phyloP scores from a whole-genome alignment of 2,113 vertebrate species.

The Chloroceryle aenea region DNA sequence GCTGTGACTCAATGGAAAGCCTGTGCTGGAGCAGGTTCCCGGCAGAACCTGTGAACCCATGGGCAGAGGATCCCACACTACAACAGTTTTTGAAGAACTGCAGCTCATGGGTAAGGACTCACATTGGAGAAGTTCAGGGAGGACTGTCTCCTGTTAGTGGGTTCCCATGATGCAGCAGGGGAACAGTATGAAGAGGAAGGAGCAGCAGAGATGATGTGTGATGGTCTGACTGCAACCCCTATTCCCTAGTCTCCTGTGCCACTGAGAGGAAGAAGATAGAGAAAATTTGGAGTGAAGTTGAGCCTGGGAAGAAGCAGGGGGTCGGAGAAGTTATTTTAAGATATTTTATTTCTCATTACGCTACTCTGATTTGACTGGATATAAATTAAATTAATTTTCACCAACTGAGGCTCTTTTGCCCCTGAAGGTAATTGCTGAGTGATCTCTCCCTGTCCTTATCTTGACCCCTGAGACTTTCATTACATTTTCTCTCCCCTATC shows the following conservation, averaged over 20 bases:
- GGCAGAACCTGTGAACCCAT: fast-evolving
- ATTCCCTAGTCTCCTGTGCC: neutral
- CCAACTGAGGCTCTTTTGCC: neutral
- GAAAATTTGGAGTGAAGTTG: neutral
- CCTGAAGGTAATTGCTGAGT: neutral
- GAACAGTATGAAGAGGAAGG: neutral
- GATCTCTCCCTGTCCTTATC: neutral
- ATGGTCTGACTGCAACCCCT: neutral
- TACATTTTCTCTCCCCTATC: neutral
- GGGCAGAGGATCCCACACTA: fast-evolving
- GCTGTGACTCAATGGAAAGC: neutral
- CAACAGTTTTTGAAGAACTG: neutral
- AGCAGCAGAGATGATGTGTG: neutral
- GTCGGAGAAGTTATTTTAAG: neutral
- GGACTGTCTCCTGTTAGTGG: neutral
- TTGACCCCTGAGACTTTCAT: neutral
- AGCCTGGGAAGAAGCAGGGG: neutral
- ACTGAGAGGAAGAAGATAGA: neutral
- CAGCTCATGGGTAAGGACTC: neutral
- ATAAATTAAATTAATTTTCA: neutral
- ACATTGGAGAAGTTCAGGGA: neutral
- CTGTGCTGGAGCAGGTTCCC: fast-evolving
- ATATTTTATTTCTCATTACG: neutral
- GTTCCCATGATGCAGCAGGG: neutral
- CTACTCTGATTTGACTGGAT: neutral